phyloP scores from a whole-genome alignment of 1,140 invertebrate genomes.

The Lasioglossum albipes region DNA sequence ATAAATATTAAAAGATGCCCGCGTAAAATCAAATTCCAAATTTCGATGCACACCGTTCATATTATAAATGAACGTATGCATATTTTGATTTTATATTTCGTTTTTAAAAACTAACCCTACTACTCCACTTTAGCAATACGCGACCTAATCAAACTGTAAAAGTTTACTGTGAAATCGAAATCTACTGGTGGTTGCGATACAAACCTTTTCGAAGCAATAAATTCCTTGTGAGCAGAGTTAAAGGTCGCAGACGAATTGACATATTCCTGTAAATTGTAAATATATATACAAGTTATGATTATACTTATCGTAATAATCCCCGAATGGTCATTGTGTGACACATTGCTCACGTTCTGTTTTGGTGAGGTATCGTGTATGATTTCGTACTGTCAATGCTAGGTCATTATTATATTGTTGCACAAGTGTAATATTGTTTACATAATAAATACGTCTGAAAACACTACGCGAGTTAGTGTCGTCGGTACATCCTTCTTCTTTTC shows the following conservation, averaged over 20 bases:
- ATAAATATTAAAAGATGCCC: not conserved
- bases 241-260: slow-evolving; percentile 5
- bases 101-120: slow-evolving; percentile 2
- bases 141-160: not conserved
- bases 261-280: slow-evolving; percentile 31
- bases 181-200: not conserved
- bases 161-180: not conserved
- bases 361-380: not conserved
- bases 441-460: not conserved
- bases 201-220: slow-evolving; percentile 27
- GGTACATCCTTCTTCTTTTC: not conserved
- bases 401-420: not conserved
- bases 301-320: not conserved
- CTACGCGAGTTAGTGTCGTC: not conserved
- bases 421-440: slow-evolving; percentile 10
- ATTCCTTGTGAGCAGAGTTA: slow-evolving; percentile 8
- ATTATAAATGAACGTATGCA: not conserved
- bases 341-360: not conserved
- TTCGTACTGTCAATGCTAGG: not conserved
- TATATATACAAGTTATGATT: slow-evolving; percentile 11
- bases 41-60: not conserved
- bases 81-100: not conserved
- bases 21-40: not conserved
- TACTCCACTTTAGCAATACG: not conserved
- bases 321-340: not conserved